Evolutionary conservation across 2,797 vertebrate genomes (phyloP), one percentile per base, ranked within the genome.

Genomic region (Gouania willdenowi): DNA sequence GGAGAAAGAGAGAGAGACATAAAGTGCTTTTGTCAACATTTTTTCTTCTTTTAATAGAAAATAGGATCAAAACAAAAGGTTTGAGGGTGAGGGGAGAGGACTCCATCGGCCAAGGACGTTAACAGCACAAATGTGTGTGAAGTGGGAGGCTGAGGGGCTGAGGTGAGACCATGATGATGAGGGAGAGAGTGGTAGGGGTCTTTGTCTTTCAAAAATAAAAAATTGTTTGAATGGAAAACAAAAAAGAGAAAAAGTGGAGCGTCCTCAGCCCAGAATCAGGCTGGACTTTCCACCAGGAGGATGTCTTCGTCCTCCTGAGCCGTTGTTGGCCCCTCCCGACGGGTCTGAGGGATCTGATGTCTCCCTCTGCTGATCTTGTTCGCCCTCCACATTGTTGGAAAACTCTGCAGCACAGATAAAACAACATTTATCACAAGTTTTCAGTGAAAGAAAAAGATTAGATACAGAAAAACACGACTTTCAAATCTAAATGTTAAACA

Each of bases 11-110:
- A n/a, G 15, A 71, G 77, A 82, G 92, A 95, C 92, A 92, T 95
- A 98, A 96, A 97, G 94, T 98, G 94, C 94, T 94, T 95, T 90
- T 92, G 90, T 93, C 89, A 90, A 94, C 82, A 77, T 81, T 85
- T 89, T 83, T 82, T 72, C 64, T 81, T 71, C 54, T 86, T 87
- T 85, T 81, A 77, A 86, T 87, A 89, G 83, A 89, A 88, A 84
- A 87, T 86, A 86, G 77, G 74, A 74, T 72, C 54, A 75, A 74
- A 81, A 86, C 79, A 72, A 83, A 83, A 79, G 79, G 82, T 75
- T 60, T 59, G 70, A 65, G 56, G 74, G 75, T 71, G 66, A 61
- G 63, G 50, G 56, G 67, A 67, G 51, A 69, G 49, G 46, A 71
- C 43, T n/a, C n/a, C n/a, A 2, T 4, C 1, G 13, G 44, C 56